Percentiles rank a stretch among this genome's conserved stretches.
phyloP scores from a whole-genome alignment of 2,888 invertebrate species.

The Odiellus spinosus region DNA sequence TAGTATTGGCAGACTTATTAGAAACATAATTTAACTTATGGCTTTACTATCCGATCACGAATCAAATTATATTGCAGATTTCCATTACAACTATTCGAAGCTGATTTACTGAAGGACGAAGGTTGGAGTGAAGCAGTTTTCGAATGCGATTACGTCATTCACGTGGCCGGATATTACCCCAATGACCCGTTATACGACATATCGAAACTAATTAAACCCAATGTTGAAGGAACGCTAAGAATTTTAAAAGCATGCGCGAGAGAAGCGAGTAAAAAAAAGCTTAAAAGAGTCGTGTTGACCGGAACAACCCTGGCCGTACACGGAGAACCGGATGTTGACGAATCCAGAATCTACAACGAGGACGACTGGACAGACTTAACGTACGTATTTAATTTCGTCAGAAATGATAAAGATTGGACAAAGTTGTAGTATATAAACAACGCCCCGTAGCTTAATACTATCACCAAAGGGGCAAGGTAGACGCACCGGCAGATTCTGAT shows the following conservation, averaged over 20 bases:
- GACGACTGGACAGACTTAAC: constrained; percentile 29
- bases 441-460: no score
- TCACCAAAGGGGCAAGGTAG: no score
- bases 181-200: constrained; percentile 24
- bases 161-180: constrained; percentile 33
- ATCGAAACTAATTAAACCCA: constrained; percentile 32
- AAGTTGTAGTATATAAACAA: no score
- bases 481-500: no score
- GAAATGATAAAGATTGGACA: no score
- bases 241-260: constrained; percentile 33
- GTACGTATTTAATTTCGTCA: no score
- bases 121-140: constrained; percentile 30
- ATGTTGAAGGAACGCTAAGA: constrained; percentile 34
- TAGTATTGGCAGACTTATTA: no score
- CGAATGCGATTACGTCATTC: constrained; percentile 32
- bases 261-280: constrained; percentile 24
- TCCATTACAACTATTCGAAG: constrained; percentile 34
- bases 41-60: no score
- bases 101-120: constrained; percentile 33
- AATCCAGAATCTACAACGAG: constrained; percentile 25
- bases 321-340: constrained; percentile 24
- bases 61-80: no score
- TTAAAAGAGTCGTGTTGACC: constrained; percentile 36
- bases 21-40: no score
- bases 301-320: constrained; percentile 35